Percentiles rank a stretch among this genome's conserved stretches.
Conservation (phyloP, 2,113 vertebrate genomes). For the Urocynchramus pylzowi region DNA sequence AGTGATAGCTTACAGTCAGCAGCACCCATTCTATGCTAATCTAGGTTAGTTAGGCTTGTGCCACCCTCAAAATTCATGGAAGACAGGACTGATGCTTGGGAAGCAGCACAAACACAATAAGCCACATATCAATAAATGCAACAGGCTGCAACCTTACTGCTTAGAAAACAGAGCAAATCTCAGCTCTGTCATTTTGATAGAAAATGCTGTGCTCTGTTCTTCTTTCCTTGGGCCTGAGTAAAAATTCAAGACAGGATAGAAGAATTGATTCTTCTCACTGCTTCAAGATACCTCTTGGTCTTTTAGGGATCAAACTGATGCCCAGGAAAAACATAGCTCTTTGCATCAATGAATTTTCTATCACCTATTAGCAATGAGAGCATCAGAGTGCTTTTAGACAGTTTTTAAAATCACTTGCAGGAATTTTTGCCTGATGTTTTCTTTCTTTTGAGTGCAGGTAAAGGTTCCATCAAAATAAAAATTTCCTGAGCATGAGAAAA, state of each 20-base stretch:
- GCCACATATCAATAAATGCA: neutral
- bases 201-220: neutral
- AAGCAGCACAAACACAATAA: neutral
- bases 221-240: neutral
- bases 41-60: neutral
- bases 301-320: slow-evolving; percentile 60
- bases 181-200: slow-evolving; percentile 30
- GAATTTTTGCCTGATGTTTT: neutral
- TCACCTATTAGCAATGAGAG: slow-evolving; percentile 32
- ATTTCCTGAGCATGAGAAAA: neutral
- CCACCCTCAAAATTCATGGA: neutral
- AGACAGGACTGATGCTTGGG: neutral
- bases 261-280: slow-evolving; percentile 45
- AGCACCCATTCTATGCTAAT: neutral
- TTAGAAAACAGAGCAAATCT: neutral
- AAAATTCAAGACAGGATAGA: neutral
- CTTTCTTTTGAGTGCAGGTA: neutral
- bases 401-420: slow-evolving; percentile 13
- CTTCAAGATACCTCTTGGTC: slow-evolving; percentile 43
- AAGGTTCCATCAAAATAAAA: neutral
- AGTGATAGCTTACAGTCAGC: neutral
- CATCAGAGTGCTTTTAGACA: slow-evolving; percentile 43
- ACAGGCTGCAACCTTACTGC: neutral
- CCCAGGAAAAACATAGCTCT: slow-evolving; percentile 51
- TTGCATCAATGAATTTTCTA: slow-evolving; percentile 40